Percentiles rank a stretch among this genome's conserved stretches.
Conservation (phyloP, 2,797 vertebrate species). For the Tenualosa ilisha region DNA sequence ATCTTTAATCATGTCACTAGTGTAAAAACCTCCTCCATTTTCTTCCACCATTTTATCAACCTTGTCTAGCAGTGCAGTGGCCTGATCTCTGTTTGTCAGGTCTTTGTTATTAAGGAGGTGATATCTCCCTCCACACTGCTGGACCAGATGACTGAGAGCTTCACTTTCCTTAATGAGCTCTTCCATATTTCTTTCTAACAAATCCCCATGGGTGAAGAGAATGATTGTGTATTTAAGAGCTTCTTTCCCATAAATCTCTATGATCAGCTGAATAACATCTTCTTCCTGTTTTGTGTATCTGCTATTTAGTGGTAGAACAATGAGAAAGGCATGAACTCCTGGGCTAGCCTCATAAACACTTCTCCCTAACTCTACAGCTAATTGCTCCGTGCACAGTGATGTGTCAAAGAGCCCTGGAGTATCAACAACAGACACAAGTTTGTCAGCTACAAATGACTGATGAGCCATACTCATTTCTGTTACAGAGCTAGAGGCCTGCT, state of each 20-base stretch:
- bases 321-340: background rate
- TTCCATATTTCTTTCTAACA: no score
- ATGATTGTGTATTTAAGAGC: background rate
- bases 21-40: no score
- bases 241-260: background rate
- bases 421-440: background rate
- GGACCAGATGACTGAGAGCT: background rate
- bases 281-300: background rate
- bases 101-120: no score
- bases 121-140: no score
- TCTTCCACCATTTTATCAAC: no score
- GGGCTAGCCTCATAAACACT: background rate
- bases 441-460: background rate
- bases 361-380: background rate
- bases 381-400: background rate
- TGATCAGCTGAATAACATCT: background rate
- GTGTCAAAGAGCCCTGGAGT: background rate
- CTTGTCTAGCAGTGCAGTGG: no score
- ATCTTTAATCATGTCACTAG: no score
- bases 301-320: background rate
- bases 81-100: no score
- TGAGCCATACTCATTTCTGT: background rate
- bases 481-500: background rate
- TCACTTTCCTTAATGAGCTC: background rate
- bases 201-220: no score